Percentiles rank a stretch among this genome's conserved stretches.
These are phyloP conservation scores for Vidua macroura DNA, from an alignment of 2,113 vertebrate genomes.

Conservation along the genomic window DNA sequence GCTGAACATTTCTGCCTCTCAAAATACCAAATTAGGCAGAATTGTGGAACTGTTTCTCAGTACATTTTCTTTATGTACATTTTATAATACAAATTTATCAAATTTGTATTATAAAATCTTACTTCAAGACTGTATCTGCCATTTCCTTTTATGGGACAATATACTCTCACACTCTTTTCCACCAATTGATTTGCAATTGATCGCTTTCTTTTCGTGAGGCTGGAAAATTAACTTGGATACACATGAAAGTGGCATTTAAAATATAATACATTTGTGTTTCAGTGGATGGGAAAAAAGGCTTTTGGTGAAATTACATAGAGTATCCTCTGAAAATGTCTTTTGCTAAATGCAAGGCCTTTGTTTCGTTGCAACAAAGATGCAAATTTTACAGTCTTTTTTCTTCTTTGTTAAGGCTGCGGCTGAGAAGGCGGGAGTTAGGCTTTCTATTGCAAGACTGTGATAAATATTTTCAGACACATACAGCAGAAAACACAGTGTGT, in stretches of 20 bases:
- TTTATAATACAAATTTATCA: not conserved
- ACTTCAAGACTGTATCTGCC: not conserved
- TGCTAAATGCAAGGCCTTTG: not conserved
- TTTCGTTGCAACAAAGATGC: not conserved
- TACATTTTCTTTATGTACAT: not conserved
- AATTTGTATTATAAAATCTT: not conserved
- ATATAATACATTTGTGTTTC: not conserved
- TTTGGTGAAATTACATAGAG: not conserved
- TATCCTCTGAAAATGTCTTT: not conserved
- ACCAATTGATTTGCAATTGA: not conserved
- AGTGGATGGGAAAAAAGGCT: not conserved
- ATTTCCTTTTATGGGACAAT: not conserved
- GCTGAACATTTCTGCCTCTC: not conserved
- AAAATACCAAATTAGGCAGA: not conserved
- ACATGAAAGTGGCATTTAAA: not conserved
- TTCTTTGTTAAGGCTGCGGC: not conserved
- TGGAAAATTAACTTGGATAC: not conserved
- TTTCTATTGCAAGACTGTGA: not conserved
- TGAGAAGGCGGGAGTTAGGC: not conserved
- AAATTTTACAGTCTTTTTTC: not conserved
- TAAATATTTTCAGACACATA: constrained; percentile 8
- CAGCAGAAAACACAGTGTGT: not conserved
- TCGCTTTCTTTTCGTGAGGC: not conserved
- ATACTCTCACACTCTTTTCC: not conserved
- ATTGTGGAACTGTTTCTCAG: not conserved